Evolutionary conservation across 2,113 vertebrate species (phyloP).

Genomic region (Elgaria multicarinata): DNA sequence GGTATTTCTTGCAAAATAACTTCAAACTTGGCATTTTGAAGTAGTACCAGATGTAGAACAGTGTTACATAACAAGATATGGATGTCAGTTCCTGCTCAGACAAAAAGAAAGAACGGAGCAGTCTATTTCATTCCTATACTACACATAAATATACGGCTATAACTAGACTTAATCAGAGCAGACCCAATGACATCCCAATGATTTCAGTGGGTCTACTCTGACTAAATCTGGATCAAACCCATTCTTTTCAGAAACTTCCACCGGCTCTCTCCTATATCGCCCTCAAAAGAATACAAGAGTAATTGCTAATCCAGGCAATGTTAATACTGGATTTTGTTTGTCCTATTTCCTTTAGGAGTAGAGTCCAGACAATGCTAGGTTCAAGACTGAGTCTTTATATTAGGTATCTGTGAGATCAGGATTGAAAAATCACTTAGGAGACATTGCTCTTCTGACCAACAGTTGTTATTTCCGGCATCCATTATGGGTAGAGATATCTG

Average conservation of each 20-base stretch:
- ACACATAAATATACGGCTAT: neutral
- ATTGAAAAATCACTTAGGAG: neutral
- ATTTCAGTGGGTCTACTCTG: no score
- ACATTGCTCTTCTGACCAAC: neutral
- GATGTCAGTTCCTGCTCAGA: neutral
- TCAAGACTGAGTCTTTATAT: neutral
- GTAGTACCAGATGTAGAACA: constrained; percentile 4
- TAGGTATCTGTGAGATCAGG: fast-evolving
- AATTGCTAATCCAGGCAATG: neutral
- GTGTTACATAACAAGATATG: neutral
- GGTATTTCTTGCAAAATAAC: constrained; percentile 59
- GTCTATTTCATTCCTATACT: neutral
- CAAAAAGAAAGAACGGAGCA: fast-evolving
- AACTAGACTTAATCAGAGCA: no score
- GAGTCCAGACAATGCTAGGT: neutral
- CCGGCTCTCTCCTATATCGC: neutral
- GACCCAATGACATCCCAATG: no score
- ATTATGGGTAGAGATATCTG: neutral
- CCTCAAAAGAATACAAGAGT: neutral
- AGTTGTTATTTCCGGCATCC: neutral
- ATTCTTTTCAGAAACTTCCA: fast-evolving
- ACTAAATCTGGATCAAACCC: neutral
- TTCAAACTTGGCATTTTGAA: neutral
- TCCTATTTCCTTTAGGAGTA: fast-evolving
- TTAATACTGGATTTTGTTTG: fast-evolving